Conservation (phyloP, 1,140 invertebrate genomes). For the Physella acuta region DNA sequence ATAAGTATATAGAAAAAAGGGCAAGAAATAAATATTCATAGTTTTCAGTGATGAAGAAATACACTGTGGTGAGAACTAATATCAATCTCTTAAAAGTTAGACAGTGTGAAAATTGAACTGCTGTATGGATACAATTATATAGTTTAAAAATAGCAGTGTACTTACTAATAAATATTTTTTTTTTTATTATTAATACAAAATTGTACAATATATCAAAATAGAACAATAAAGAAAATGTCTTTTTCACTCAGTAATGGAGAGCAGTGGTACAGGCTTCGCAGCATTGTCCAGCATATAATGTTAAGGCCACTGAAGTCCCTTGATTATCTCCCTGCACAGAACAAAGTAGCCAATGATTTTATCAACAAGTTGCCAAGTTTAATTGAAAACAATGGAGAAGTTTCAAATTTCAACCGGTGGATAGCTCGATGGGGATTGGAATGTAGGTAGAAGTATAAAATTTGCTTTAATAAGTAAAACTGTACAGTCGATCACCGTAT, state of each 20-base stretch:
- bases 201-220: neutral
- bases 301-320: constrained; percentile 45
- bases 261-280: constrained; percentile 49
- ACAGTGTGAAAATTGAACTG: too few species aligned
- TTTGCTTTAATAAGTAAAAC: too few species aligned
- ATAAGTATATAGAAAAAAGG: too few species aligned
- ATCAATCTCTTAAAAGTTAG: too few species aligned
- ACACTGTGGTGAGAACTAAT: too few species aligned
- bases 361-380: constrained; percentile 36
- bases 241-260: constrained; percentile 44
- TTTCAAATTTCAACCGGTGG: constrained; percentile 50
- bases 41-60: too few species aligned
- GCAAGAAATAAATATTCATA: too few species aligned
- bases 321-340: constrained; percentile 42
- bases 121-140: too few species aligned
- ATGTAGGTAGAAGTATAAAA: constrained; percentile 52
- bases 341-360: constrained; percentile 48
- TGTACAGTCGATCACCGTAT: too few species aligned
- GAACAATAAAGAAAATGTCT: neutral
- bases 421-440: constrained; percentile 58
- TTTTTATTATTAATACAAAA: too few species aligned
- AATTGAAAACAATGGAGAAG: constrained; percentile 34
- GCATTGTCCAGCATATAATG: constrained; percentile 49
- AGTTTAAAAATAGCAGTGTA: too few species aligned
- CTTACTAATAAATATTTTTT: too few species aligned